These are phyloP conservation scores for Harpalus rubripes DNA, from an alignment of 2,888 invertebrate genomes.

Conservation along the genomic window DNA sequence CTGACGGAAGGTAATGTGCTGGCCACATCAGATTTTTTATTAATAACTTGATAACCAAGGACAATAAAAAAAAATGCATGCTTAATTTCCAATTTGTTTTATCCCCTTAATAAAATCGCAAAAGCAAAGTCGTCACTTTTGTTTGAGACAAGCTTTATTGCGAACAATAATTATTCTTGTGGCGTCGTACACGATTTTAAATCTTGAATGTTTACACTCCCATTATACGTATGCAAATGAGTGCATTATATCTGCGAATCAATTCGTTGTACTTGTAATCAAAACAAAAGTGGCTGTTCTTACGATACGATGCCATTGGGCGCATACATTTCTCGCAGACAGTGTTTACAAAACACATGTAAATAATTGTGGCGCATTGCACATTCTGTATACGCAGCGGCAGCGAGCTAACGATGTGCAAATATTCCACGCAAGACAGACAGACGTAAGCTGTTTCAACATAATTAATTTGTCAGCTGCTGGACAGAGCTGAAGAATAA, in stretches of 20 bases:
- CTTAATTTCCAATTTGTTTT: too few relatives aligned
- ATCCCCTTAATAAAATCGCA: too few relatives aligned
- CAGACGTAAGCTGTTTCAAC: conserved; percentile 52
- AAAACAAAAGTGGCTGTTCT: not conserved
- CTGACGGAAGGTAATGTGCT: too few relatives aligned
- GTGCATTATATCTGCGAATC: not conserved
- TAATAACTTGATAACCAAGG: too few relatives aligned
- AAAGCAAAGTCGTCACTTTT: too few relatives aligned
- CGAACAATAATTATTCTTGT: not conserved
- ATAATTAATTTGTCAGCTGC: conserved; percentile 54
- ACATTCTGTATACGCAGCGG: conserved; percentile 16
- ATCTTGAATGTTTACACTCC: not conserved
- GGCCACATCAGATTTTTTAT: too few relatives aligned
- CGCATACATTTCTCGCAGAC: conserved; percentile 30
- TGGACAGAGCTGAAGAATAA: conserved; percentile 29
- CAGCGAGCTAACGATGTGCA: conserved; percentile 41
- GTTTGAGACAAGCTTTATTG: not conserved
- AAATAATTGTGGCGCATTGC: conserved; percentile 45
- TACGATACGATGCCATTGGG: not conserved
- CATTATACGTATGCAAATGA: not conserved
- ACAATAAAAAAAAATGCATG: too few relatives aligned
- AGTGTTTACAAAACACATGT: conserved; percentile 52
- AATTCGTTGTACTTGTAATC: conserved; percentile 12
- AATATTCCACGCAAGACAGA: conserved; percentile 31
- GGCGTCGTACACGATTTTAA: not conserved